Base-by-base conservation (phyloP, 64 coral and sea anemone species). In the Porites lutea region DNA sequence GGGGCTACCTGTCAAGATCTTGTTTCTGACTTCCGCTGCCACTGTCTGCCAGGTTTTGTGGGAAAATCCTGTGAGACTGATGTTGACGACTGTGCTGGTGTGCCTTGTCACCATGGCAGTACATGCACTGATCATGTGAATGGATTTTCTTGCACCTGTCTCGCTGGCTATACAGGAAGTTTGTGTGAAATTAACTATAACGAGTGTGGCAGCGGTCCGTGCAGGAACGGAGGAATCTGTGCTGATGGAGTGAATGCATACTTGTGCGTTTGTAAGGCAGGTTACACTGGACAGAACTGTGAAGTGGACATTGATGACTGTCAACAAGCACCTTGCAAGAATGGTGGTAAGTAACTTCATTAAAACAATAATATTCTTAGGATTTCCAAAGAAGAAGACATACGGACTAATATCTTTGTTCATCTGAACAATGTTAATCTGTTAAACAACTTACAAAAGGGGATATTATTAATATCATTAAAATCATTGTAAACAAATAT, bases 191-290 rank as follows among this genome's bases (percentile, higher is more conserved):
- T 65, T 14, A 94, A 95, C 44, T n/a, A 88, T 49, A 98, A 98
- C 70, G 96, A 98, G 13, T 98, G 96, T 68, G 65, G 71, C 50
- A 89, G 89, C 77, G 84, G 58, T 57, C 92, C 96, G 47, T 98
- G 96, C 88, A 82, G 21, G 48, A 95, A 98, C 89, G 96, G 92
- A 48, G 95, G 95, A 37, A 52, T 97, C 22, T 97, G 95, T 88
- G 95, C 95, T 49, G 92, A 97, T 87, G 95, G 95, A 15, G 16
- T 97, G 65, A 92, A 65, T 59, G 92, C 86, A 13, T 97, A 87
- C 66, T 75, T 71, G 60, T 97, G 96, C 77, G 82, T 98, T 62
- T 98, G 96, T 78, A 88, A 77, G n/a, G 52, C 93, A 60, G 93
- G 93, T 23, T 98, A 72, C 81, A 87, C 93, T 20, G 93, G 96